Evolutionary conservation across 2,888 invertebrate species (phyloP).

Genomic region (Hirudinaria manillensis): DNA sequence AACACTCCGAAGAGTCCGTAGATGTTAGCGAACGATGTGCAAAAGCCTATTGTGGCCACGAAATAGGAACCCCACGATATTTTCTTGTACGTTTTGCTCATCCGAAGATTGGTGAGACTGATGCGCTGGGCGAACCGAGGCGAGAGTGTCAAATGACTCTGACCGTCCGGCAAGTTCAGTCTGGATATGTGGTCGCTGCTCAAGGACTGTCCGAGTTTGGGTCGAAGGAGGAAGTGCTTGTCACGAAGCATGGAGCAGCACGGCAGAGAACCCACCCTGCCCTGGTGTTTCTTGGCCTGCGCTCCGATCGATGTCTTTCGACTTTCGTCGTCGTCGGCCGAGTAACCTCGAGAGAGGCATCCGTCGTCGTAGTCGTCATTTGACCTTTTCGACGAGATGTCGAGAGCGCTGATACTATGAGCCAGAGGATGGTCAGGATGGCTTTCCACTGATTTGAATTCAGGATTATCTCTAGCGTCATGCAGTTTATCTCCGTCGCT

Average conservation of each 20-base stretch:
- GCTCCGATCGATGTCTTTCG: neutral
- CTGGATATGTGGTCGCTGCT: no score
- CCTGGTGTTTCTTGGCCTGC: no score
- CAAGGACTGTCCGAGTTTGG: no score
- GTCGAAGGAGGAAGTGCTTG: no score
- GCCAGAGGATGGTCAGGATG: neutral
- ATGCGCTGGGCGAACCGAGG: neutral
- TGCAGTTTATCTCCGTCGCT: neutral
- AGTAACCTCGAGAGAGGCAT: neutral
- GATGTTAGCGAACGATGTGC: slow-evolving; percentile 23
- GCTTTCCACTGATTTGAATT: neutral
- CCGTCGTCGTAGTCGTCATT: neutral
- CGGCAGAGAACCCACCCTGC: no score
- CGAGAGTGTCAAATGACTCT: neutral
- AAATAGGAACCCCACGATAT: slow-evolving; percentile 1
- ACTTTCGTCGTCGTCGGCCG: slow-evolving; percentile 11
- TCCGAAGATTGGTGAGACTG: slow-evolving; percentile 9
- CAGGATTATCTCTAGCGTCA: neutral
- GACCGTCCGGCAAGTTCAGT: no score
- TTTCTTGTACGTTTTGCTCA: neutral
- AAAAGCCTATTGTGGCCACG: neutral
- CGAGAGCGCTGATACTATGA: slow-evolving; percentile 1
- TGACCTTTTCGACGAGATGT: neutral
- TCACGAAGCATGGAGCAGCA: no score
- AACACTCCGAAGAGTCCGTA: slow-evolving; percentile 30